A percentile compares a stretch with the other conserved stretches of the same genome.
Conservation (phyloP, 2,113 vertebrate species). For the Upupa epops region DNA sequence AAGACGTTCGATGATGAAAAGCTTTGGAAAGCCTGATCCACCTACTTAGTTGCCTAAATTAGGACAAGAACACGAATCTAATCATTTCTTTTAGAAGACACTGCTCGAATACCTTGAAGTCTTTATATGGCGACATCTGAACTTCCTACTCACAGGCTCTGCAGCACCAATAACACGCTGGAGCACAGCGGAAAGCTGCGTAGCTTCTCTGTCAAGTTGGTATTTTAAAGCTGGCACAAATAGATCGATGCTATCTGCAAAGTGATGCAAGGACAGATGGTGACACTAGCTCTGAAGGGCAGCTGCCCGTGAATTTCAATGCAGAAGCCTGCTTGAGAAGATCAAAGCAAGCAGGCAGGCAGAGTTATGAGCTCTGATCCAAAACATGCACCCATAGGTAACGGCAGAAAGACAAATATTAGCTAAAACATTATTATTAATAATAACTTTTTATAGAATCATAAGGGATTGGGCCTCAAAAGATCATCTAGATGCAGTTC, state of each 20-base stretch:
- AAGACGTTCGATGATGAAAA: neutral
- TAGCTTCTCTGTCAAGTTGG: neutral
- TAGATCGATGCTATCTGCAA: neutral
- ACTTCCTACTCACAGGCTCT: neutral
- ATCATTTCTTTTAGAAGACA: too few species aligned
- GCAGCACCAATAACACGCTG: neutral
- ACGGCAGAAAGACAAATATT: neutral
- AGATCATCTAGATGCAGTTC: neutral
- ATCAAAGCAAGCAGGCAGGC: neutral
- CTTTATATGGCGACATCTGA: neutral
- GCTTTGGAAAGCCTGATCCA: neutral
- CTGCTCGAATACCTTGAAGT: neutral
- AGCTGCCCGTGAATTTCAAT: neutral
- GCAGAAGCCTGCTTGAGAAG: neutral
- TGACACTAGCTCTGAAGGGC: neutral
- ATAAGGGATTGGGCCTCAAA: too few species aligned
- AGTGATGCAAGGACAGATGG: neutral
- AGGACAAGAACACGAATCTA: neutral
- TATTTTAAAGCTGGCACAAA: constrained; percentile 19
- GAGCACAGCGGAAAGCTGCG: neutral
- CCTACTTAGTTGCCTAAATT: neutral
- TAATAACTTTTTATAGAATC: too few species aligned
- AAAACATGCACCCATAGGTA: neutral
- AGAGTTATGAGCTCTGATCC: neutral
- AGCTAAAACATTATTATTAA: too few species aligned